Percentiles rank a stretch among this genome's conserved stretches.
Evolutionary conservation across 2,888 invertebrate species (phyloP).

Genomic region (Lissocephala sabroskyi): DNA sequence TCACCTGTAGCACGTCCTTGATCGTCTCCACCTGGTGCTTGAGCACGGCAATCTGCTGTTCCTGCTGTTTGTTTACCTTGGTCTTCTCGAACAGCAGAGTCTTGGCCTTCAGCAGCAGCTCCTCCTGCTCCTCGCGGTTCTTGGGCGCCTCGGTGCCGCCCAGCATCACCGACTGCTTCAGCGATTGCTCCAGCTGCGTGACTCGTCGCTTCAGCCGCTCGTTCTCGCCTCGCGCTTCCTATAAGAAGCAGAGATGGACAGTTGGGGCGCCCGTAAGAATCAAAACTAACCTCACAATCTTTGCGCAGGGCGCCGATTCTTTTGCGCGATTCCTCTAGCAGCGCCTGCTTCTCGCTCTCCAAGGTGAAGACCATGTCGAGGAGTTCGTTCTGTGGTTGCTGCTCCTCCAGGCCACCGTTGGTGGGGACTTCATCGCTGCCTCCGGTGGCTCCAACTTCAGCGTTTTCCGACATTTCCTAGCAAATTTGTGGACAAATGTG

Average conservation of each 20-base stretch:
- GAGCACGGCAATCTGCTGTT: constrained; percentile 81
- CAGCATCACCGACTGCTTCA: constrained; percentile 69
- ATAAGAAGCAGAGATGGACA: neutral
- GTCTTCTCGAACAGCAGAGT: constrained; percentile 83
- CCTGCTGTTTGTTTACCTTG: constrained; percentile 84
- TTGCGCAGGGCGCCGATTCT: constrained; percentile 65
- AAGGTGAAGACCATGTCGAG: constrained; percentile 70
- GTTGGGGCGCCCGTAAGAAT: no score
- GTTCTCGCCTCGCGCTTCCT: constrained; percentile 67
- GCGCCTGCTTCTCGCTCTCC: constrained; percentile 70
- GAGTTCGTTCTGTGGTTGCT: constrained; percentile 56
- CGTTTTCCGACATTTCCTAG: constrained; percentile 50
- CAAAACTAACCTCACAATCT: constrained; percentile 70
- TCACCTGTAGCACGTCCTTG: constrained; percentile 86
- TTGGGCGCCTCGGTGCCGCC: constrained; percentile 69
- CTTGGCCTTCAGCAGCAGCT: constrained; percentile 78
- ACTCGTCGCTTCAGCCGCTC: constrained; percentile 67
- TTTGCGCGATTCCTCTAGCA: constrained; percentile 69
- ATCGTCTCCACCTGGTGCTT: constrained; percentile 80
- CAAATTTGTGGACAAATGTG: constrained; percentile 19
- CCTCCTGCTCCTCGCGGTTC: constrained; percentile 70
- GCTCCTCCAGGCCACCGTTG: neutral
- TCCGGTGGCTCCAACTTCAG: constrained; percentile 36
- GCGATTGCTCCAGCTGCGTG: constrained; percentile 65
- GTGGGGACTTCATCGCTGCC: constrained; percentile 46